These are phyloP conservation scores for Ariolimax columbianus DNA, from an alignment of 2,888 invertebrate species.

Conservation along the genomic window DNA sequence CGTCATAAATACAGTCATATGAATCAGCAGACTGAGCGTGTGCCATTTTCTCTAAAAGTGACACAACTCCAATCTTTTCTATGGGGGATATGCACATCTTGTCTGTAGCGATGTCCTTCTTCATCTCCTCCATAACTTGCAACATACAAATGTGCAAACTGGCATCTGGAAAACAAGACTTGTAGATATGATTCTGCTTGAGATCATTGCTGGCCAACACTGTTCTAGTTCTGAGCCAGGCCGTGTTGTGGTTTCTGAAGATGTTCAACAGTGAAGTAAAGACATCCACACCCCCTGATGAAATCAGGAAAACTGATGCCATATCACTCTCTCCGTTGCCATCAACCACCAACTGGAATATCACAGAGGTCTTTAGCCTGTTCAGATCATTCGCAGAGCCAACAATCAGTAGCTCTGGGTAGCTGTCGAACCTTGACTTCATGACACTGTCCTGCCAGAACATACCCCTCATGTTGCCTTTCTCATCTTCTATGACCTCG, in stretches of 20 bases:
- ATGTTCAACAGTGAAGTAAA: conserved; percentile 33
- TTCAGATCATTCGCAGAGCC: conserved; percentile 14
- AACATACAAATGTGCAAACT: conserved; percentile 38
- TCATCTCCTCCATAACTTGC: conserved; percentile 35
- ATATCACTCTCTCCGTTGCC: conserved; percentile 42
- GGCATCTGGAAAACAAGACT: conserved; percentile 41
- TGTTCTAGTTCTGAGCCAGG: conserved; percentile 36
- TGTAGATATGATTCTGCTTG: conserved; percentile 20
- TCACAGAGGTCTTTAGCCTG: conserved; percentile 26
- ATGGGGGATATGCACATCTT: conserved; percentile 10
- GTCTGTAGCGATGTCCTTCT: neutral
- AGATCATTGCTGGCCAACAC: conserved; percentile 22
- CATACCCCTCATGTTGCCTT: conserved; percentile 31
- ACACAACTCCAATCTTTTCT: conserved; percentile 19
- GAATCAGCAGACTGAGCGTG: neutral
- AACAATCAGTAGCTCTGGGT: conserved; percentile 29
- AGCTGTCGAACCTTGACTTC: conserved; percentile 31
- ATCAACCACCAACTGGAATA: conserved; percentile 24
- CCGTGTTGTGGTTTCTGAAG: conserved; percentile 32
- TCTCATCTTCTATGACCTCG: conserved; percentile 35
- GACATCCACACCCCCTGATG: conserved; percentile 8
- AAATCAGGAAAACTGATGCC: conserved; percentile 24
- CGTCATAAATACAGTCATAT: conserved; percentile 31
- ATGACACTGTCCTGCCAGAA: conserved; percentile 34
- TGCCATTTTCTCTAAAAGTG: conserved; percentile 32